A percentile compares a stretch with the other conserved stretches of the same genome.
phyloP scores from a whole-genome alignment of 2,888 invertebrate genomes.

The Mantis religiosa region DNA sequence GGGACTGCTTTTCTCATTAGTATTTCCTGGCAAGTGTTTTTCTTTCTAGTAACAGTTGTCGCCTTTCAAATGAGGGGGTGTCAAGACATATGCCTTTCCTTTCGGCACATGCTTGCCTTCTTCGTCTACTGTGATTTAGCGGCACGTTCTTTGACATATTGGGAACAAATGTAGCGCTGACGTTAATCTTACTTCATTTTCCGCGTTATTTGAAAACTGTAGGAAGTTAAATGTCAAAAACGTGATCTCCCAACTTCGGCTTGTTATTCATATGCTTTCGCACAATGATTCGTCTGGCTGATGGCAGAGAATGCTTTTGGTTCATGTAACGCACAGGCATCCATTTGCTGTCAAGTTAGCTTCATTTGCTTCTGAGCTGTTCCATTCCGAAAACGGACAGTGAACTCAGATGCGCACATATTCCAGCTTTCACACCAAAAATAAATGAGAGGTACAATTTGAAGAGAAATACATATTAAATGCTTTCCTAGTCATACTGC shows the following conservation, averaged over 20 bases:
- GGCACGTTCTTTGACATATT: not conserved
- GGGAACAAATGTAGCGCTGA: not conserved
- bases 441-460: too few relatives aligned
- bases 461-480: too few relatives aligned
- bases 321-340: too few relatives aligned
- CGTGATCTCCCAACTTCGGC: not conserved
- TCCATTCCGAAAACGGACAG: too few relatives aligned
- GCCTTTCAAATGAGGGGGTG: not conserved
- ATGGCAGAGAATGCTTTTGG: too few relatives aligned
- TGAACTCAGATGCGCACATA: too few relatives aligned
- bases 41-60: not conserved
- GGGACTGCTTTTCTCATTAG: not conserved
- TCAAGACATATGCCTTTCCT: not conserved
- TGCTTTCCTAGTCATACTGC: too few relatives aligned
- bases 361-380: too few relatives aligned
- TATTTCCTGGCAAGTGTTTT: not conserved
- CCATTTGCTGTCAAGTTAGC: too few relatives aligned
- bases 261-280: not conserved
- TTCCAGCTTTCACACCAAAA: too few relatives aligned
- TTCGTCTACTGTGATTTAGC: not conserved
- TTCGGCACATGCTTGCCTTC: not conserved
- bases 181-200: not conserved
- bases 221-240: not conserved
- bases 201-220: not conserved
- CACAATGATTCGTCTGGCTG: not conserved